These are phyloP conservation scores for Phalloptychus januarius DNA, from an alignment of 2,797 vertebrate genomes.

Conservation along the genomic window DNA sequence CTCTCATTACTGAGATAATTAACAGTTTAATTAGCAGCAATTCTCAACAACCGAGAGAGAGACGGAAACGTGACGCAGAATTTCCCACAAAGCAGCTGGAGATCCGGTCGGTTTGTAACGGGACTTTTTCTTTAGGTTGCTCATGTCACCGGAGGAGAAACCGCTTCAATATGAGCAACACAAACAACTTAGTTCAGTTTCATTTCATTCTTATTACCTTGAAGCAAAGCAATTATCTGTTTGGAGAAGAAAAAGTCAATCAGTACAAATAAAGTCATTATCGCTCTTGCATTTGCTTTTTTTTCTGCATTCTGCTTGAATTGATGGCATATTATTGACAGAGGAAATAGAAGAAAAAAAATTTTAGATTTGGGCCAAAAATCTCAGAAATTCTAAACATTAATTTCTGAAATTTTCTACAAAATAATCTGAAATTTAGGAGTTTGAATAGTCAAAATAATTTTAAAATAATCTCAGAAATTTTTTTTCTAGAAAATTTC, in stretches of 20 bases:
- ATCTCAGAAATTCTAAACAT: too few relatives aligned
- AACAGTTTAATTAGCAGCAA: conserved; percentile 21
- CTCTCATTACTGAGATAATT: conserved; percentile 10
- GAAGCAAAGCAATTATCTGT: conserved; percentile 74
- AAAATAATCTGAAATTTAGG: too few relatives aligned
- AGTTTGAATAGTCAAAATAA: too few relatives aligned
- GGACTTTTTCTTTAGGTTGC: conserved; percentile 40
- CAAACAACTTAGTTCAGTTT: conserved; percentile 73
- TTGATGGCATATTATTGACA: too few relatives aligned
- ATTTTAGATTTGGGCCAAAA: too few relatives aligned
- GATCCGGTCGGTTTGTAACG: conserved; percentile 33
- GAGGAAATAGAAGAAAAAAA: too few relatives aligned
- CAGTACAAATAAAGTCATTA: conserved; percentile 76
- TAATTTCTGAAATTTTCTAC: too few relatives aligned
- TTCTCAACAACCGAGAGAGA: conserved; percentile 64
- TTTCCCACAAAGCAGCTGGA: conserved; percentile 20
- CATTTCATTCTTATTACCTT: conserved; percentile 76
- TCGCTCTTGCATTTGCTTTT: conserved; percentile 45
- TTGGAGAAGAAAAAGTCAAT: conserved; percentile 39
- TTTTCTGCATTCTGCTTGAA: neutral
- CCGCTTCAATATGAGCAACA: conserved; percentile 63
- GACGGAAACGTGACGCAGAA: conserved; percentile 28
- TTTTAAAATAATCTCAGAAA: too few relatives aligned
- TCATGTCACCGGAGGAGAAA: conserved; percentile 43
- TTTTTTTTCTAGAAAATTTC: too few relatives aligned